Conservation (phyloP, 2,113 vertebrate genomes). For the Erythrolamprus reginae region DNA sequence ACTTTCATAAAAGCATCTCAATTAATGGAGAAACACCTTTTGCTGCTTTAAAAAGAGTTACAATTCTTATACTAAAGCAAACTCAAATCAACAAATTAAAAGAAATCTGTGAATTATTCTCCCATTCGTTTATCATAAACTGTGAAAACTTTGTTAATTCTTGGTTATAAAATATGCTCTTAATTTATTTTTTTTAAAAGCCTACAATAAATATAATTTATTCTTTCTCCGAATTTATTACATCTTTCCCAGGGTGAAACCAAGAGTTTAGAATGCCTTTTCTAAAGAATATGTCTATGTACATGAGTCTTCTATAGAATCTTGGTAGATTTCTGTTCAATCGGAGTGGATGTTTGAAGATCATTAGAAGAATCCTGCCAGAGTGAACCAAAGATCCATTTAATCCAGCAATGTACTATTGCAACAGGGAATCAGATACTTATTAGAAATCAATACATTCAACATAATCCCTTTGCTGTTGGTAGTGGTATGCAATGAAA, state of each 20-base stretch:
- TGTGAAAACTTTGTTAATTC: background rate
- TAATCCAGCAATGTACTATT: background rate
- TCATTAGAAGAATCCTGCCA: background rate
- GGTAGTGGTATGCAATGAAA: background rate
- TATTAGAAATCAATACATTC: background rate
- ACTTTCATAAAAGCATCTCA: background rate
- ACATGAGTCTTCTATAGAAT: background rate
- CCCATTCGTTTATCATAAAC: background rate
- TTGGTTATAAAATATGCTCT: background rate
- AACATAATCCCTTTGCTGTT: background rate
- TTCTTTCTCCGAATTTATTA: background rate
- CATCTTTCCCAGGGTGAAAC: background rate
- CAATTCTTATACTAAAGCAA: background rate
- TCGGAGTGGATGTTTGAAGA: background rate
- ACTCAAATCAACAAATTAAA: background rate
- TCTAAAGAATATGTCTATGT: background rate
- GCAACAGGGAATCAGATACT: background rate
- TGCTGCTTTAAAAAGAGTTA: background rate
- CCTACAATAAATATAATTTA: background rate
- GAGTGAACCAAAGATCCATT: background rate
- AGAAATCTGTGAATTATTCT: background rate
- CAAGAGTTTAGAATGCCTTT: background rate
- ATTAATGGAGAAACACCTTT: accelerated
- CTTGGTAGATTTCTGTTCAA: background rate
- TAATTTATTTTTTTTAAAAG: background rate